Conservation (phyloP, 1,140 invertebrate genomes). For the Papilio helenus region DNA sequence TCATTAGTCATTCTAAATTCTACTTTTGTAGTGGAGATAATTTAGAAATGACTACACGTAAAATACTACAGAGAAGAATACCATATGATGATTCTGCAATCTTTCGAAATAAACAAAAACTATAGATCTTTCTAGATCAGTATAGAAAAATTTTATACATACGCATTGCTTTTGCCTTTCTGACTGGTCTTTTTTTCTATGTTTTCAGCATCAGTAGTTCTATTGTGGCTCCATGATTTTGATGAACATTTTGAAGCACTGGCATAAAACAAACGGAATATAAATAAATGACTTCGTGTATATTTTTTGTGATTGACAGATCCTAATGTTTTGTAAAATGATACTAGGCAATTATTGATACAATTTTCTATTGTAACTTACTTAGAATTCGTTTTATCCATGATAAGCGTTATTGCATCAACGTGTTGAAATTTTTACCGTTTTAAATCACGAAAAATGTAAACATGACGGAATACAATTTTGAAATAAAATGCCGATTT, state of each 20-base stretch:
- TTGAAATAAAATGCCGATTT: conserved; percentile 3
- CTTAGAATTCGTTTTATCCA: conserved; percentile 25
- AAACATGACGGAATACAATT: conserved; percentile 16
- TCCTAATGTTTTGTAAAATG: not conserved
- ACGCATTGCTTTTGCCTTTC: not conserved
- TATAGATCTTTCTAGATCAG: too few relatives aligned
- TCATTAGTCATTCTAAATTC: too few relatives aligned
- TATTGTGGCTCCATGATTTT: conserved; percentile 5
- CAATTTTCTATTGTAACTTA: not conserved
- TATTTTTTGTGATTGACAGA: not conserved
- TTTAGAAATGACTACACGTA: not conserved
- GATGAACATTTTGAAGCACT: conserved; percentile 11
- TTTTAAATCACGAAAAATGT: not conserved
- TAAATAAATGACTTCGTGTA: not conserved
- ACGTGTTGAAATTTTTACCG: conserved; percentile 6
- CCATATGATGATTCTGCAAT: too few relatives aligned
- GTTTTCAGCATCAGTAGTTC: not conserved
- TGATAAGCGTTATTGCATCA: not conserved
- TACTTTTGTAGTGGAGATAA: too few relatives aligned
- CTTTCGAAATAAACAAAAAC: too few relatives aligned
- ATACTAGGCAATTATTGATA: not conserved
- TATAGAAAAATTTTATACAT: not conserved
- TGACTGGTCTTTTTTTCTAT: not conserved
- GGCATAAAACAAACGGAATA: not conserved
- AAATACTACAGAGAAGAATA: too few relatives aligned